These are phyloP conservation scores for Plebejus argus DNA, from an alignment of 2,888 invertebrate genomes.

Conservation along the genomic window DNA sequence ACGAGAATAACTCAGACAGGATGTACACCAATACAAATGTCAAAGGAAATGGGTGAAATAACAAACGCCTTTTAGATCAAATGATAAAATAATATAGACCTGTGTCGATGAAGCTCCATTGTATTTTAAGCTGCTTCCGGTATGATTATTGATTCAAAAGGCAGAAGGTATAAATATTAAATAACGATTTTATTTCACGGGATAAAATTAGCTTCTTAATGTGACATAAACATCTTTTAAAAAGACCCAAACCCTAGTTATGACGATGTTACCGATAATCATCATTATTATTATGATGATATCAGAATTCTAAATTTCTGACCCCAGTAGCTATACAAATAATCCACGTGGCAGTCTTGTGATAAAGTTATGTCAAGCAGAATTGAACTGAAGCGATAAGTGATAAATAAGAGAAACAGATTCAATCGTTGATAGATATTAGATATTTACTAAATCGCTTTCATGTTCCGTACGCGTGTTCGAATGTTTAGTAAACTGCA, in stretches of 20 bases:
- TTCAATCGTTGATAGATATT: not conserved
- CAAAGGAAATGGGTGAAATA: constrained; percentile 17
- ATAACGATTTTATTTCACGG: not conserved
- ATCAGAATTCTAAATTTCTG: not conserved
- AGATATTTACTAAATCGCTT: not conserved
- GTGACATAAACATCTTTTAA: not conserved
- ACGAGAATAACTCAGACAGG: not conserved
- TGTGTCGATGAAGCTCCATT: not conserved
- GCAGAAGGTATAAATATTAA: not conserved
- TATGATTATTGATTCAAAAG: not conserved
- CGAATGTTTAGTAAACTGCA: constrained; percentile 3
- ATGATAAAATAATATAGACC: not conserved
- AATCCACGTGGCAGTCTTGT: not conserved
- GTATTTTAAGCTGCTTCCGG: not conserved
- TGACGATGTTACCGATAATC: too few relatives aligned
- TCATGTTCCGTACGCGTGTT: not conserved
- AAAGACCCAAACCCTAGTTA: too few relatives aligned
- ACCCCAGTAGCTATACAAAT: not conserved
- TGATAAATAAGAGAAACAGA: not conserved
- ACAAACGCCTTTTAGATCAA: constrained; percentile 9
- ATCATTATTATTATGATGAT: too few relatives aligned
- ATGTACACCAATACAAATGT: not conserved
- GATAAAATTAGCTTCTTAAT: not conserved
- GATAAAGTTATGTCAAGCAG: not conserved
- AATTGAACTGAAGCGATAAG: not conserved